Evolutionary conservation across 2,797 vertebrate species (phyloP).

Genomic region (Synanceia verrucosa): DNA sequence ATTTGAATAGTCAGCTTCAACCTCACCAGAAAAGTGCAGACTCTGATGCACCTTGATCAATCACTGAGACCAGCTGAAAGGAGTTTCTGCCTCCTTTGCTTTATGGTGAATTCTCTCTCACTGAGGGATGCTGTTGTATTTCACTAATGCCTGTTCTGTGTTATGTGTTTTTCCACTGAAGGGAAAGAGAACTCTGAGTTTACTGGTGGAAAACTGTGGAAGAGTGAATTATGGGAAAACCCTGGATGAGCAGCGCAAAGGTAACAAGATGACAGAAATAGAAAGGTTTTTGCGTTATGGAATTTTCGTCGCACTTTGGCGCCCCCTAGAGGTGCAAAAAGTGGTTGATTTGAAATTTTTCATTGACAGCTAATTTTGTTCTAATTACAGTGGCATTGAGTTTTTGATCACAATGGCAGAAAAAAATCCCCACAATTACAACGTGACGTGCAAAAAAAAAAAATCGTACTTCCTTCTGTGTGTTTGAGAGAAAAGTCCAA

Average conservation of each 20-base stretch:
- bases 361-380: no score
- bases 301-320: no score
- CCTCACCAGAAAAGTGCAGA: not conserved
- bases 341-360: no score
- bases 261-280: constrained; percentile 77
- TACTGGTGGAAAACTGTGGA: constrained; percentile 93
- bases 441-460: no score
- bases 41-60: constrained; percentile 1
- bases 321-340: no score
- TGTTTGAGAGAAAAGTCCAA: no score
- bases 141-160: constrained; percentile 14
- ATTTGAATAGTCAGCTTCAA: constrained; percentile 22
- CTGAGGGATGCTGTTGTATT: constrained; percentile 3
- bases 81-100: not conserved
- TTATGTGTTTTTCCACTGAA: constrained; percentile 59
- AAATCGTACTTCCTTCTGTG: no score
- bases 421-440: no score
- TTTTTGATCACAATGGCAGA: no score
- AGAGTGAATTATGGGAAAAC: constrained; percentile 90
- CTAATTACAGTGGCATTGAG: no score
- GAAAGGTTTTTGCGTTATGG: no score
- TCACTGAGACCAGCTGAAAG: constrained; percentile 6
- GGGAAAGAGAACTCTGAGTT: constrained; percentile 86
- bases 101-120: constrained; percentile 1
- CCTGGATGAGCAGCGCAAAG: constrained; percentile 91